Percentiles rank a stretch among this genome's conserved stretches.
Evolutionary conservation across 2,797 vertebrate genomes (phyloP).

Genomic region (Xyrichtys novacula): DNA sequence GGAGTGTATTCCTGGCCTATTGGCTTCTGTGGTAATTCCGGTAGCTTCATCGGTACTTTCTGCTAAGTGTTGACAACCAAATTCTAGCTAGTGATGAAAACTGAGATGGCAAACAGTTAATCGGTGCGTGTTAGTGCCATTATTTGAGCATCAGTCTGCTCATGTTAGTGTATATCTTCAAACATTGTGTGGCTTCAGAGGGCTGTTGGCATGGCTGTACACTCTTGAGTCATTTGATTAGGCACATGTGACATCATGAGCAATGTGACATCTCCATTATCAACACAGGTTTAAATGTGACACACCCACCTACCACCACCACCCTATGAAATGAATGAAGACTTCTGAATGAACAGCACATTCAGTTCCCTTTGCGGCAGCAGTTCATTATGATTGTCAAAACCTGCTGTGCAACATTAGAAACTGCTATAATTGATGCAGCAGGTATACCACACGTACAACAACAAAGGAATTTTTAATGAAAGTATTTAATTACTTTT

Average conservation of each 20-base stretch:
- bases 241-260: neutral
- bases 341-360: slow-evolving; percentile 4
- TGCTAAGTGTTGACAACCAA: neutral
- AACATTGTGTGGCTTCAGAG: neutral
- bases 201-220: neutral
- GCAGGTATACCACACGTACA: neutral
- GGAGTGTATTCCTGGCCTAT: too few relatives aligned
- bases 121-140: neutral
- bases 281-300: slow-evolving; percentile 2
- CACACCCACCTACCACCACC: neutral
- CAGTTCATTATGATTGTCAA: neutral
- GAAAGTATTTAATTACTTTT: too few relatives aligned
- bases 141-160: neutral
- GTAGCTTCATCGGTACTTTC: neutral
- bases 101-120: neutral
- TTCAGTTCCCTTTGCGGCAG: slow-evolving; percentile 8
- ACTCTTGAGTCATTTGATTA: neutral
- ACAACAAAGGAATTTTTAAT: neutral
- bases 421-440: neutral
- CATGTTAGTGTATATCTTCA: neutral
- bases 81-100: neutral
- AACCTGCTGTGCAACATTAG: slow-evolving; percentile 11
- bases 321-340: slow-evolving; percentile 4
- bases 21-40: too few relatives aligned
- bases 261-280: neutral